Conservation (phyloP, 2,797 vertebrate genomes). For the Acanthurus leucopareius region DNA sequence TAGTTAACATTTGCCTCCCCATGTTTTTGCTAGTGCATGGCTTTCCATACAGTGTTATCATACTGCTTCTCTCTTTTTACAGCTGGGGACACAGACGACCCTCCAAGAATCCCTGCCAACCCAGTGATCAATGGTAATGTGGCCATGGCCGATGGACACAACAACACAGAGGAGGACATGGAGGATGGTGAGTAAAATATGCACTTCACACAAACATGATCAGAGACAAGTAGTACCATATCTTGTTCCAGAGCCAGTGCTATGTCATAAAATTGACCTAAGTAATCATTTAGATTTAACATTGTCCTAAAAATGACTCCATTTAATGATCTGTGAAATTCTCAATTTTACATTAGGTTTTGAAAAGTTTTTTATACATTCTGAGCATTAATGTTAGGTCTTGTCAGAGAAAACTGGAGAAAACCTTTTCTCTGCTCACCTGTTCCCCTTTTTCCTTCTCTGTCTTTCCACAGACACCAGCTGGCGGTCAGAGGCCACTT, state of each 20-base stretch:
- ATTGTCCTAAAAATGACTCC: background rate
- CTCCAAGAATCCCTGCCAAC: constrained; percentile 97
- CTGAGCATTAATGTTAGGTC: background rate
- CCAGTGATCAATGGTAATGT: constrained; percentile 99
- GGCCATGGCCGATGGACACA: constrained; percentile 97
- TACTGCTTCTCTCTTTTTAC: constrained; percentile 25
- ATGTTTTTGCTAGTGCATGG: too few relatives aligned
- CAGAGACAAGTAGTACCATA: background rate
- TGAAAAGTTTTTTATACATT: background rate
- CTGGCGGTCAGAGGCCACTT: constrained; percentile 98
- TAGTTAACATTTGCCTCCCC: too few relatives aligned
- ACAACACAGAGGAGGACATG: constrained; percentile 99
- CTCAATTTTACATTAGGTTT: background rate
- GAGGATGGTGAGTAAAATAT: constrained; percentile 92
- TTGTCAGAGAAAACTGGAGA: background rate
- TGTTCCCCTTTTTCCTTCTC: background rate
- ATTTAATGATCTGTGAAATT: background rate
- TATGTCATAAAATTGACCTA: background rate
- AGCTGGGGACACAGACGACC: constrained; percentile 99
- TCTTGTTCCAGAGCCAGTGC: background rate
- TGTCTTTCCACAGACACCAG: constrained; percentile 90
- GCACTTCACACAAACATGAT: background rate
- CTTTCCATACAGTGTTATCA: background rate
- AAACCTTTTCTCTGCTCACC: background rate
- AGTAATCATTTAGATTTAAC: background rate